phyloP scores from a whole-genome alignment of 2,888 invertebrate species.

The Andrena bicolor region DNA sequence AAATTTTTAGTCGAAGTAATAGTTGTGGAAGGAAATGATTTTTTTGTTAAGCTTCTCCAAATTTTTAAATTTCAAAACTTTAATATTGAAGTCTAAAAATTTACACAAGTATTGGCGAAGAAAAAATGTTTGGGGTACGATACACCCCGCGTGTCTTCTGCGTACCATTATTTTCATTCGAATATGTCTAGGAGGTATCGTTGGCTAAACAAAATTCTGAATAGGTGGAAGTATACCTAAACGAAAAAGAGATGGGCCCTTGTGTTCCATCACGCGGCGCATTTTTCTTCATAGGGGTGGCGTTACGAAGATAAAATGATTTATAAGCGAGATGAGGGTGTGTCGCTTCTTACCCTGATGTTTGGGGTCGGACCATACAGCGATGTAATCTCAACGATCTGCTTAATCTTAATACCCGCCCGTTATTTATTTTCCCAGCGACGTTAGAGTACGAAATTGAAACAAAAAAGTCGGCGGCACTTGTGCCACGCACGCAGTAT shows the following conservation, averaged over 20 bases:
- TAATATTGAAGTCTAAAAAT: too few species aligned
- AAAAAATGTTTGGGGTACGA: too few species aligned
- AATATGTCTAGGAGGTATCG: neutral
- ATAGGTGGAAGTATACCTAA: slow-evolving; percentile 12
- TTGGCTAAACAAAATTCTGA: neutral
- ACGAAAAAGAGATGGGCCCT: slow-evolving; percentile 40
- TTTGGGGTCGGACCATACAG: neutral
- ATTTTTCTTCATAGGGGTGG: slow-evolving; percentile 49
- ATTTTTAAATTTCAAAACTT: too few species aligned
- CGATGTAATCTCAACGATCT: slow-evolving; percentile 35
- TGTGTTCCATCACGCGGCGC: slow-evolving; percentile 19
- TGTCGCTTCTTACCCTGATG: slow-evolving; percentile 30
- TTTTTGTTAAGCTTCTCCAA: neutral
- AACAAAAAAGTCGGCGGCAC: neutral
- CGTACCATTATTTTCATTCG: neutral
- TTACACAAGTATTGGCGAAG: too few species aligned
- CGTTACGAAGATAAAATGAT: slow-evolving; percentile 57
- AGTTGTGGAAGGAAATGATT: neutral
- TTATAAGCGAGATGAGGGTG: slow-evolving; percentile 52
- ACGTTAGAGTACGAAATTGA: slow-evolving; percentile 12
- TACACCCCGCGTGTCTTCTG: too few species aligned
- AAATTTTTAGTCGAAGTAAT: neutral
- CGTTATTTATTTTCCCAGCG: neutral
- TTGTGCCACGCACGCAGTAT: neutral
- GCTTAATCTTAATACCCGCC: slow-evolving; percentile 35